Evolutionary conservation across 2,888 invertebrate species (phyloP), one percentile per base, ranked within the genome.

Genomic region (Petrophora chlorosata): DNA sequence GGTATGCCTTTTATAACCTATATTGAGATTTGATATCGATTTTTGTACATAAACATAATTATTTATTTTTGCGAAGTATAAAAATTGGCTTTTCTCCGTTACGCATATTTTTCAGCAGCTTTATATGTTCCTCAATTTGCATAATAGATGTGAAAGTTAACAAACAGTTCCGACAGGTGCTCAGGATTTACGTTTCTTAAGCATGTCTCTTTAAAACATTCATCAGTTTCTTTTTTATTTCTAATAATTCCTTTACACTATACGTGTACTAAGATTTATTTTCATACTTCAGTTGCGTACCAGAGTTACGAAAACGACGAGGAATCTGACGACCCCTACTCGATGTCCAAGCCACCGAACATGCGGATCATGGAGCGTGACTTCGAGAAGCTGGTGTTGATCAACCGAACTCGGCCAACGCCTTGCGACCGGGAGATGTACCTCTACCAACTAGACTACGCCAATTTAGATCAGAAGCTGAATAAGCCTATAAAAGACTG

Each of bases 351-450:
- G 70, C 84, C 90, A 1, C 76, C 88, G 0, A 84, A 64, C 42
- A 50, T 86, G 7, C 76, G 88, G 56, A 79, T 80, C 26, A 72
- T 90, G 61, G 91, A 94, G 66, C 80, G 92, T 61, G 85, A 92
- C 66, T 92, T 93, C 74, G 93, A 94, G 60, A 92, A 92, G 53
- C 82, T 92, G 5, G 92, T 95, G 1, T 85, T 93, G 36, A 93
- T 96, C 64, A 94, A 94, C 61, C 91, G 96, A 69, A 97, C 97
- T 0, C 91, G 95, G 30, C 96, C 96, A 0, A 94, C 95, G 44
- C 95, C 97, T 3, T 98, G 97, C 76, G 97, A 97, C 77, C 92
- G 96, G 75, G 94, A 95, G 76, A 91, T 92, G 71, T 88, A 79
- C 33, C 76, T 93, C 1, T 93, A 92, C 72, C 87, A 92, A 67